Base-by-base conservation (phyloP, 2,113 vertebrate species). In the Hiodon alosoides region DNA sequence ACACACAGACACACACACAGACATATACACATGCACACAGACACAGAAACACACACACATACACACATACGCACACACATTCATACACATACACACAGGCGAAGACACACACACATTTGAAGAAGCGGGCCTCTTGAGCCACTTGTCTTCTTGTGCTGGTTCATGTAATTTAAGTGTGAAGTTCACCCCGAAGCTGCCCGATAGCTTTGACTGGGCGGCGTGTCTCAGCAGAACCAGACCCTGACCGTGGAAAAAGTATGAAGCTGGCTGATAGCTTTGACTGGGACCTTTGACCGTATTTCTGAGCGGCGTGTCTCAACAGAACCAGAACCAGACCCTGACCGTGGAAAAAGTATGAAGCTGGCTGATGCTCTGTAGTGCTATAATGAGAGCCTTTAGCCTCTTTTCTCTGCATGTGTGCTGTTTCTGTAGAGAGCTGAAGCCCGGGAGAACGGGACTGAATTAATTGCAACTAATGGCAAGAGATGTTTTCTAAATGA, bases 401-500 rank as follows among this genome's bases (percentile, higher is more conserved):
- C 2, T 48, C 17, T 57, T 3, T 51, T 14, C 59, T 73, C 48
- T 73, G 52, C 54, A 47, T 46, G 31, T 11, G 13, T 13, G 10
- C 55, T 17, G 3, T 47, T 10, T 67, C 51, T 67, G 7, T 31
- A 67, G 16, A 48, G 10, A 16, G 17, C 50, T 31, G 13, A 57
- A 74, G 73, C 11, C 7, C n/a, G 31, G 16, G 46, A 74, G 51
- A 59, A 58, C 11, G 8, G 52, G 54, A 2, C 17, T 11, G 54
- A 31, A 64, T 67, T 58, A n/a, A 67, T 50, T 46, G 53, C 64
- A 67, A 57, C 64, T 67, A 59, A 67, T 4, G 31, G 53, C 11
- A 7, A 52, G 17, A 58, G 55, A 57, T 69, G 67, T 68, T 69
- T 76, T 31, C 57, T 69, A 69, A 31, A 13, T 7, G 47, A 59